phyloP scores from a whole-genome alignment of 2,888 invertebrate genomes.

The Agonum fuliginosum region DNA sequence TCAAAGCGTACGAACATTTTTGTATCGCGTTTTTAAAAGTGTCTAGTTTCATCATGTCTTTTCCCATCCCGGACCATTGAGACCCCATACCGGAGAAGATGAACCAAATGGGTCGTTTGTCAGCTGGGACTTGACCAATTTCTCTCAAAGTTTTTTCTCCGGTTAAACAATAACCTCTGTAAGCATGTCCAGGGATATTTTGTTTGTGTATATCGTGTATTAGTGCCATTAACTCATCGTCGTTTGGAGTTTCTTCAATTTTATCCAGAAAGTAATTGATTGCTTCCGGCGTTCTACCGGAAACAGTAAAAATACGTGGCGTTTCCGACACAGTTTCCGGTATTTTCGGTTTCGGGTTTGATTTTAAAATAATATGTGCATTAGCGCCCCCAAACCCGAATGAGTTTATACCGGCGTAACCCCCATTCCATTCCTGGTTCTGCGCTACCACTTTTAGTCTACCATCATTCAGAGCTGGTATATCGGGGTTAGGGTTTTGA shows the following conservation, averaged over 20 bases:
- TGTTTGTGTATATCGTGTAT: conserved; percentile 84
- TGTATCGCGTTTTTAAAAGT: conserved; percentile 86
- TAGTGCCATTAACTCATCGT: conserved; percentile 84
- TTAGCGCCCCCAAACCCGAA: conserved; percentile 99
- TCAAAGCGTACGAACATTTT: conserved; percentile 84
- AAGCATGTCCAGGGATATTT: conserved; percentile 84
- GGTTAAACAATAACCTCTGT: conserved; percentile 88
- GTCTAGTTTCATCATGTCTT: conserved; percentile 88
- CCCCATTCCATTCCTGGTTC: conserved; percentile 90
- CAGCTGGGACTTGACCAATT: conserved; percentile 73
- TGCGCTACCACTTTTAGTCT: conserved; percentile 91
- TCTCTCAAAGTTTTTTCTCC: conserved; percentile 76
- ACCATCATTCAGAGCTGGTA: conserved; percentile 93
- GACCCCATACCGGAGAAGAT: conserved; percentile 99
- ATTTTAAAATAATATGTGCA: conserved; percentile 91
- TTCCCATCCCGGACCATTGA: conserved; percentile 98
- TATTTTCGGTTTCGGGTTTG: conserved; percentile 82
- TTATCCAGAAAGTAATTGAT: conserved; percentile 80
- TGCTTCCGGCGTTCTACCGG: conserved; percentile 90
- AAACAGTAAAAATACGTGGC: conserved; percentile 84
- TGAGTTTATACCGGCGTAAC: conserved; percentile 94
- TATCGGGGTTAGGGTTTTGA: conserved; percentile 89
- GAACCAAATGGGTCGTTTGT: conserved; percentile 92
- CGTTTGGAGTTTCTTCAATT: conserved; percentile 75
- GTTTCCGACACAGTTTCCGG: conserved; percentile 75